Evolutionary conservation across 1,140 invertebrate species (phyloP), one percentile per base, ranked within the genome.

Genomic region (Sesamia nonagrioides): DNA sequence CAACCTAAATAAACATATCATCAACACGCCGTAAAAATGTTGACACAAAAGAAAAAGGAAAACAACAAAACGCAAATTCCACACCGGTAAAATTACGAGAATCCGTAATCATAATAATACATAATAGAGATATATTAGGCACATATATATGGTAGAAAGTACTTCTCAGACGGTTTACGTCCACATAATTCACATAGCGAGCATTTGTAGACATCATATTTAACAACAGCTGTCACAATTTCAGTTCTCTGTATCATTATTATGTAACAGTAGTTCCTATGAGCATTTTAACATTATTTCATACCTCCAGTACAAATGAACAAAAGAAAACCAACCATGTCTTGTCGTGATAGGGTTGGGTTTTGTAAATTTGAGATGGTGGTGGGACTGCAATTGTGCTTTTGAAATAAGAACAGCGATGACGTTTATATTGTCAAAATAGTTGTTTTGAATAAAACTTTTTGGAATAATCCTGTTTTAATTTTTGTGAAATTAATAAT

Each of bases 161-260:
- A 45, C 11, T 27, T 45, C 37, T 37, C n/a, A 40, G 71, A 74
- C 54, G n/a, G 9, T 4, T 18, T 69, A 45, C 37, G 9, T 21
- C 21, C 37, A 71, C 68, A 74, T 74, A 74, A 74, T 40, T 74
- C 54, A 60, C 37, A 74, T 58, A 27, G 37, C 54, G 3, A 40
- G 54, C 37, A 52, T 74, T 74, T 74, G 33, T 45, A 45, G 71
- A 74, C 54, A 33, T 60, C 71, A 60, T 74, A 74, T 74, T 74
- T 74, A 74, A 58, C 71, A 48, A 33, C 54, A 33, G 6, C 52
- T 56, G 71, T 74, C 71, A 74, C 5, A 60, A 27, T 58, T 60
- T 60, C 52, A 74, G 52, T 74, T 27, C 54, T 60, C 54, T 74
- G 37, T 74, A 74, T 74, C 71, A 74, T 45, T 74, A 45, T 74